phyloP scores from a whole-genome alignment of 2,113 vertebrate species.

The Lota lota region DNA sequence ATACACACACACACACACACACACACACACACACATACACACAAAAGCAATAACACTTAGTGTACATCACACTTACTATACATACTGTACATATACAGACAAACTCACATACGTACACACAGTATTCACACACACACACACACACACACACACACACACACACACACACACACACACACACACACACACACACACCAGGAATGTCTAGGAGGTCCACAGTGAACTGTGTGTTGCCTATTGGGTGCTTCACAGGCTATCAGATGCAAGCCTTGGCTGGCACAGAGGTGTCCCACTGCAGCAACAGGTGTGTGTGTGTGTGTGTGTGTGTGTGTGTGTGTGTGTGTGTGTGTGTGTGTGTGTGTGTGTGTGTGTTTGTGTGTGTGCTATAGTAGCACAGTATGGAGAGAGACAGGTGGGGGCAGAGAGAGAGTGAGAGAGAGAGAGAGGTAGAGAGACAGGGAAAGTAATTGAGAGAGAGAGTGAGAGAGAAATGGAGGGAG shows the following conservation, averaged over 20 bases:
- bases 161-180: not conserved
- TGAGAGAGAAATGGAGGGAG: not conserved
- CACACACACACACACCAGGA: constrained; percentile 1
- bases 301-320: constrained; percentile 35
- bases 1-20: not conserved
- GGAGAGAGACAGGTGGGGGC: not conserved
- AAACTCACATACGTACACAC: constrained; percentile 5
- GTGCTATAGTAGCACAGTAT: constrained; percentile 16
- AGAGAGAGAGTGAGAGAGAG: constrained; percentile 2
- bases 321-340: constrained; percentile 23
- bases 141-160: not conserved
- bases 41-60: not conserved
- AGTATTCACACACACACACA: not conserved
- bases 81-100: not conserved
- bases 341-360: constrained; percentile 35
- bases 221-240: constrained; percentile 12
- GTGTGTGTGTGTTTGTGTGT: constrained; percentile 23
- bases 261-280: constrained; percentile 28
- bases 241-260: constrained; percentile 43
- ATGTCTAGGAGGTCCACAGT: not conserved
- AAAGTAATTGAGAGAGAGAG: not conserved
- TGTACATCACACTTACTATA: not conserved
- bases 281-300: constrained; percentile 29
- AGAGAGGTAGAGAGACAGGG: not conserved
- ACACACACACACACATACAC: not conserved